A percentile compares a stretch with the other conserved stretches of the same genome.
phyloP scores from a whole-genome alignment of 2,797 vertebrate genomes.

The Chelmon rostratus region DNA sequence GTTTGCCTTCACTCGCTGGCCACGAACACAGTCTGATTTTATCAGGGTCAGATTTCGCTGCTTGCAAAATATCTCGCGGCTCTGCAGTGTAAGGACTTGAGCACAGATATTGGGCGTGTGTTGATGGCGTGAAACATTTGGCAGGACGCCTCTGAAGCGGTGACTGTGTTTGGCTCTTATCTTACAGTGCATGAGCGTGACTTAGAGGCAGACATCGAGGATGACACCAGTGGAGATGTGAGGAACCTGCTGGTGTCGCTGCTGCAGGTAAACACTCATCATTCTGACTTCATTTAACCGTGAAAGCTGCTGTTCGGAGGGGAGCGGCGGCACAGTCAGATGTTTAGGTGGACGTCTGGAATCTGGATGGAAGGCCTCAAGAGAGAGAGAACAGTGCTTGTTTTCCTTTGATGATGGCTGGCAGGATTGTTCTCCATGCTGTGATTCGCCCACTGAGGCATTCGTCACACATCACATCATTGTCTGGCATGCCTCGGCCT shows the following conservation, averaged over 20 bases:
- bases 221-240: slow-evolving; percentile 92
- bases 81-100: neutral
- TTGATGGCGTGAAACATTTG: neutral
- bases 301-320: neutral
- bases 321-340: neutral
- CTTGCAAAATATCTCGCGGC: neutral
- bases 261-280: slow-evolving; percentile 87
- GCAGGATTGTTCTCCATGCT: slow-evolving; percentile 40
- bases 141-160: too few relatives aligned
- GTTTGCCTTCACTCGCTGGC: slow-evolving; percentile 10
- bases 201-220: slow-evolving; percentile 91
- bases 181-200: slow-evolving; percentile 88
- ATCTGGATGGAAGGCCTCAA: neutral
- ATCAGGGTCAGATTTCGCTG: slow-evolving; percentile 2
- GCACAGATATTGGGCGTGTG: neutral
- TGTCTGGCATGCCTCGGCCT: slow-evolving; percentile 44
- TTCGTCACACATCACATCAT: slow-evolving; percentile 52
- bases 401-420: slow-evolving; percentile 12
- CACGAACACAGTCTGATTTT: neutral
- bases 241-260: slow-evolving; percentile 89
- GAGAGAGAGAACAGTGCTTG: slow-evolving; percentile 7
- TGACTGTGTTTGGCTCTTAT: neutral
- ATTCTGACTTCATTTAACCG: neutral
- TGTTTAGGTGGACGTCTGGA: neutral
- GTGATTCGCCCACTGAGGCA: slow-evolving; percentile 53